Evolutionary conservation across 2,113 vertebrate genomes (phyloP).

Genomic region (Fukomys damarensis): DNA sequence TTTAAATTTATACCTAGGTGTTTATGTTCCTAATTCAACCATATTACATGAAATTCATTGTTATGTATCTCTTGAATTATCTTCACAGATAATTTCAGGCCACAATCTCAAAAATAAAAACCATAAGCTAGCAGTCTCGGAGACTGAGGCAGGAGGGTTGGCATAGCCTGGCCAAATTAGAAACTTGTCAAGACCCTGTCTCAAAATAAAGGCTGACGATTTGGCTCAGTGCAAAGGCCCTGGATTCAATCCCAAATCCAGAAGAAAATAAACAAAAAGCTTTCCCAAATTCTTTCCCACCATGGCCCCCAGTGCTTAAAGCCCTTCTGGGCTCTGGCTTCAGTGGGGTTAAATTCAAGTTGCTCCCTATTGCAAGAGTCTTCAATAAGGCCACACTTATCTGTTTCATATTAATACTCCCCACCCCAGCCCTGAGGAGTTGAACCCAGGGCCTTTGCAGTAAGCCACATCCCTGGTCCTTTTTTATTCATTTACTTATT

Average conservation of each 20-base stretch:
- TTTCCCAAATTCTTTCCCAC: not conserved
- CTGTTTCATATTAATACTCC: too few species aligned
- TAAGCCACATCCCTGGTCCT: not conserved
- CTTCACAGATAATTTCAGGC: not conserved
- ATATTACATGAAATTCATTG: too few species aligned
- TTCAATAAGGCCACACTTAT: not conserved
- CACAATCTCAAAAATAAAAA: not conserved
- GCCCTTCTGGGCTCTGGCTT: too few species aligned
- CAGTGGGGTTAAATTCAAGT: not conserved
- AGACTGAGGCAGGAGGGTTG: not conserved
- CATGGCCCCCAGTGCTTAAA: not conserved
- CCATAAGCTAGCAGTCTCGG: not conserved
- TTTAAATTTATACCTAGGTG: not conserved
- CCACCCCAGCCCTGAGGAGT: too few species aligned
- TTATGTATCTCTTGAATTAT: not conserved
- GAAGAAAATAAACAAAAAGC: too few species aligned
- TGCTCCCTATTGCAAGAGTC: too few species aligned
- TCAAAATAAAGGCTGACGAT: not conserved
- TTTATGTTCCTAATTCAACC: not conserved
- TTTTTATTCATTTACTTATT: not conserved
- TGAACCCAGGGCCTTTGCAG: not conserved
- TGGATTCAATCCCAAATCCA: not conserved
- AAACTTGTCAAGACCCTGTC: not conserved
- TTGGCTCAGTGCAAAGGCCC: too few species aligned
- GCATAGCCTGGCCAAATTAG: not conserved